These are phyloP conservation scores for Aphelinus certus DNA, from an alignment of 1,140 invertebrate species.

Conservation along the genomic window DNA sequence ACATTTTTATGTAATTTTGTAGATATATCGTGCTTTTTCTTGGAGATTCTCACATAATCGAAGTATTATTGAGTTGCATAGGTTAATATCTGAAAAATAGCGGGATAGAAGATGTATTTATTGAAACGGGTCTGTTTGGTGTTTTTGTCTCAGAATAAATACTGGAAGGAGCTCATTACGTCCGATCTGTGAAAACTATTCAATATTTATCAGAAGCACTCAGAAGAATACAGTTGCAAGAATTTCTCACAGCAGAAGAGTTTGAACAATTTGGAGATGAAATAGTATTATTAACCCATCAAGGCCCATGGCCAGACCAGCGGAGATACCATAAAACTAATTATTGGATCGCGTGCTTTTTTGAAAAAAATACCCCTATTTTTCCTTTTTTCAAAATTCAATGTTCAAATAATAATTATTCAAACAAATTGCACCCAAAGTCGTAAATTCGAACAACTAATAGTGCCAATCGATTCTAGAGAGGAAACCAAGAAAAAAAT, in stretches of 20 bases:
- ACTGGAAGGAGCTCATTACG: constrained; percentile 34
- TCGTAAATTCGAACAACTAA: no score
- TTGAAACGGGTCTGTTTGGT: constrained; percentile 35
- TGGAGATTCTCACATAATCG: constrained; percentile 36
- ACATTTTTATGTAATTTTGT: constrained; percentile 33
- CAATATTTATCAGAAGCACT: constrained; percentile 31
- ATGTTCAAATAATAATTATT: no score
- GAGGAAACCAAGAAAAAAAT: no score
- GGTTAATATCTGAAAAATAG: constrained; percentile 39
- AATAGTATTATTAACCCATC: neutral
- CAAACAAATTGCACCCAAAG: no score
- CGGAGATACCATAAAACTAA: no score
- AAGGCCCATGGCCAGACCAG: no score
- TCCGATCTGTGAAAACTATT: constrained; percentile 34
- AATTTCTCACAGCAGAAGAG: constrained; percentile 26
- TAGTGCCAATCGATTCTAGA: no score
- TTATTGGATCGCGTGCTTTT: no score
- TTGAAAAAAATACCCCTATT: no score
- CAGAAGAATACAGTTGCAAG: constrained; percentile 26
- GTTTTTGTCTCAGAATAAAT: constrained; percentile 30
- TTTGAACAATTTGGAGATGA: constrained; percentile 14
- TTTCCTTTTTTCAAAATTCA: no score
- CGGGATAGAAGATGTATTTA: constrained; percentile 38
- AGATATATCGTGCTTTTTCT: constrained; percentile 32
- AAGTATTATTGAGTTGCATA: constrained; percentile 28